These are phyloP conservation scores for human (Homo sapiens) DNA, from an alignment of 2,113 vertebrate genomes.

Conservation along the genomic window DNA sequence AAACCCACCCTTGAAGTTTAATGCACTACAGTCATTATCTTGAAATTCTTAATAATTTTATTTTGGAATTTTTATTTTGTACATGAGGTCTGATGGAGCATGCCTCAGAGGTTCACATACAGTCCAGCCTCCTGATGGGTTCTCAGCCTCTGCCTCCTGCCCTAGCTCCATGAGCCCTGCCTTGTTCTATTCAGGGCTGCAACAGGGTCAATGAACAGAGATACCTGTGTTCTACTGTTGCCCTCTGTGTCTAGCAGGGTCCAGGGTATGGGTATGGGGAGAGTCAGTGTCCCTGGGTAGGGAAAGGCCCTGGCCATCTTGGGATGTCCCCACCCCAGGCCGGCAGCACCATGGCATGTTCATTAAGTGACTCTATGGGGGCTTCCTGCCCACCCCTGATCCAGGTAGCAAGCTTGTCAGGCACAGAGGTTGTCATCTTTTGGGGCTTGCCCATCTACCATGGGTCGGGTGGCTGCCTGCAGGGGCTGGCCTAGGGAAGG, in stretches of 20 bases:
- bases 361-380: not conserved
- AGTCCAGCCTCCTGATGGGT: not conserved
- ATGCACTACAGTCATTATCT: not conserved
- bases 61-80: not conserved
- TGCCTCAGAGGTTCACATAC: not conserved
- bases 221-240: not conserved
- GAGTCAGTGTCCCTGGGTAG: not conserved
- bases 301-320: not conserved
- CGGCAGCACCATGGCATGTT: not conserved
- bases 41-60: not conserved
- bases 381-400: not conserved
- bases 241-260: not conserved
- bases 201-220: not conserved
- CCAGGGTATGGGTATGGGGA: not conserved
- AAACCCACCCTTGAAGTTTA: not conserved
- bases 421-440: not conserved
- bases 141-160: not conserved
- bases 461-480: not conserved
- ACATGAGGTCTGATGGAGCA: not conserved
- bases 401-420: not conserved
- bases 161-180: not conserved
- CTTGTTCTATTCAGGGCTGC: not conserved
- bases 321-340: not conserved
- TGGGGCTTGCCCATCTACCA: not conserved
- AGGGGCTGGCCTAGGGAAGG: not conserved